phyloP scores from a whole-genome alignment of 2,113 vertebrate genomes.

The Australoheros scitulus region DNA sequence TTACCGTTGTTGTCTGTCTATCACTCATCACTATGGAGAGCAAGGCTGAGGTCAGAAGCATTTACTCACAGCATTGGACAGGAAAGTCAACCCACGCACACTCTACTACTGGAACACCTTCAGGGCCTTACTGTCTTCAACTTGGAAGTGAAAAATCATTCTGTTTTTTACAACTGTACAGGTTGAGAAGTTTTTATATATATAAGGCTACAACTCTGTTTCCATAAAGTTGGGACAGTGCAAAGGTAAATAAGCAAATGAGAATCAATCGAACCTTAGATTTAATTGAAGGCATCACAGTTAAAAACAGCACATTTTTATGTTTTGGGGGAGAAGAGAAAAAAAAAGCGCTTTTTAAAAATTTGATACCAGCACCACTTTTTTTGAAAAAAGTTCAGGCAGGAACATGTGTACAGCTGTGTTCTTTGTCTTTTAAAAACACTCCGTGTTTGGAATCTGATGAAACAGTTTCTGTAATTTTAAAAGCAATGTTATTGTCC shows the following conservation, averaged over 20 bases:
- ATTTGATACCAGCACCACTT: not conserved
- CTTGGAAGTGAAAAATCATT: constrained; percentile 10
- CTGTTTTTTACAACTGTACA: constrained; percentile 5
- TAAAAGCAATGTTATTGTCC: not conserved
- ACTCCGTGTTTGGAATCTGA: too few relatives aligned
- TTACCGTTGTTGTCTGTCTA: not conserved
- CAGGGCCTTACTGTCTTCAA: constrained; percentile 8
- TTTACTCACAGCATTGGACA: constrained; percentile 1
- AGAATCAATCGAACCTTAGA: not conserved
- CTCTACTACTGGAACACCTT: constrained; percentile 33
- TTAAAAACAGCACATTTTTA: not conserved
- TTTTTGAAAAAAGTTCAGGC: not conserved
- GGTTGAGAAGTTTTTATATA: not conserved
- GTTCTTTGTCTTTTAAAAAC: not conserved
- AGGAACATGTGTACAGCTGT: not conserved
- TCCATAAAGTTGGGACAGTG: not conserved
- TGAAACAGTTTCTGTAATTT: not conserved
- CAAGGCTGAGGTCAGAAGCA: not conserved
- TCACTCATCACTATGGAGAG: not conserved
- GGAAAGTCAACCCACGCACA: constrained; percentile 37
- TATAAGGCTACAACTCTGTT: not conserved
- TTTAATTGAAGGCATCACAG: not conserved
- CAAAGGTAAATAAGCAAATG: not conserved
- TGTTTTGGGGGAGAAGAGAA: not conserved
- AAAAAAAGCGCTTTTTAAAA: not conserved